Base-by-base conservation (phyloP, 2,113 vertebrate species). In the Strix aluco region DNA sequence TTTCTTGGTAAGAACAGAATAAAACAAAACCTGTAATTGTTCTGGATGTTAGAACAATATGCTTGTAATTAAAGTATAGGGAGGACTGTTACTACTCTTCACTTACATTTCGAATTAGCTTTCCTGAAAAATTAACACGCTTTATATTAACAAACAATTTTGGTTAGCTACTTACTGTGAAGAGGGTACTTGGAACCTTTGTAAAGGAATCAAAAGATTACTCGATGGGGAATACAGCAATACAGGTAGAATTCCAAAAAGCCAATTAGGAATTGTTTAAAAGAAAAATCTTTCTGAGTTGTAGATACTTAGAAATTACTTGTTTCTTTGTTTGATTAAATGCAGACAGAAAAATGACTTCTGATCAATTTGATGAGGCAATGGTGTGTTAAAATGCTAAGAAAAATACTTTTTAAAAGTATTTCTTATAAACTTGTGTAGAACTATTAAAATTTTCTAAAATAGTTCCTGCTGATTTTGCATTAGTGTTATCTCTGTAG, bases 91-190 rank as follows among this genome's bases (percentile, higher is more conserved):
- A 42, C 9, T 96, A 65, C 81, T 97, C 91, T 92, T 97, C 91
- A 93, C 96, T 96, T 97, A 95, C 93, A 81, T 95, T 97, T 98
- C 97, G 98, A 94, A 96, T 97, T 98, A 94, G 92, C 94, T 98
- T 98, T 98, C 97, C 97, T 84, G 79, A 98, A 97, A 98, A 98
- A 98, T 97, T 98, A 97, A 98, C 96, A 97, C 79, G 94, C 97
- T 97, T 96, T 96, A 81, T 94, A 89, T 96, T 98, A 97, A 98
- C 97, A 98, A 97, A 97, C 93, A 86, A 9, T 78, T 97, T 96
- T 98, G 98, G 97, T 98, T 98, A 98, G 95, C 97, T 98, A 97
- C 94, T 97, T 97, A 98, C 97, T 96, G 97, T 98, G 97, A 98
- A 98, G 97, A 98, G 88, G 65, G 88, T 96, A 90, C 86, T 86